These are phyloP conservation scores for Drosophila mayaguana DNA, from an alignment of 2,888 invertebrate species.

Conservation along the genomic window DNA sequence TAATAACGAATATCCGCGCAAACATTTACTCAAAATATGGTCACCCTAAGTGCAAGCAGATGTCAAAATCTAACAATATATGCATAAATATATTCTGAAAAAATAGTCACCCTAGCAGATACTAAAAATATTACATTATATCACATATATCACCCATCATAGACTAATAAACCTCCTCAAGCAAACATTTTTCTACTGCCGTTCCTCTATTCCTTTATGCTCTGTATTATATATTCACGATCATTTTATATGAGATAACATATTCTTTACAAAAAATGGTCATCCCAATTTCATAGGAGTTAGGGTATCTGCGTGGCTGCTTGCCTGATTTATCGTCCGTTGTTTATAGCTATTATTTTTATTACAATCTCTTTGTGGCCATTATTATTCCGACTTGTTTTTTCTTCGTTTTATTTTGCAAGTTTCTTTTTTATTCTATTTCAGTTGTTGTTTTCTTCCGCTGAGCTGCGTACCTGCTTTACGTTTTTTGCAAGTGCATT, in stretches of 20 bases:
- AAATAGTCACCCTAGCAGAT: too few species aligned
- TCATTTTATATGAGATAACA: too few species aligned
- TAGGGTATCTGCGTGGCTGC: constrained; percentile 18
- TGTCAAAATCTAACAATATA: too few species aligned
- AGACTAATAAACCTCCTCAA: too few species aligned
- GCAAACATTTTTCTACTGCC: too few species aligned
- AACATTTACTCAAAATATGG: not conserved
- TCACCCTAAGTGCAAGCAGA: not conserved
- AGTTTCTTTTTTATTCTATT: constrained; percentile 24
- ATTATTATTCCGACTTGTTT: constrained; percentile 65
- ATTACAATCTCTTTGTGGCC: constrained; percentile 76
- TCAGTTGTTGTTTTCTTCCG: constrained; percentile 20
- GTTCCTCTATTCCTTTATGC: too few species aligned
- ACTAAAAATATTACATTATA: too few species aligned
- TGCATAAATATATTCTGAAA: too few species aligned
- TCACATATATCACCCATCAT: too few species aligned
- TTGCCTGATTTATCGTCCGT: not conserved
- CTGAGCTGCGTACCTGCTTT: constrained; percentile 35
- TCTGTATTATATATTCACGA: too few species aligned
- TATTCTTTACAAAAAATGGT: not conserved
- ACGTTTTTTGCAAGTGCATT: constrained; percentile 43
- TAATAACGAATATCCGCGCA: too few species aligned
- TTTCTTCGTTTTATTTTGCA: constrained; percentile 36
- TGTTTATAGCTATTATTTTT: constrained; percentile 25
- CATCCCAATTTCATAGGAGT: not conserved